Base-by-base conservation (phyloP, 2,888 invertebrate genomes). In the Eueremaeus valkanovi region DNA sequence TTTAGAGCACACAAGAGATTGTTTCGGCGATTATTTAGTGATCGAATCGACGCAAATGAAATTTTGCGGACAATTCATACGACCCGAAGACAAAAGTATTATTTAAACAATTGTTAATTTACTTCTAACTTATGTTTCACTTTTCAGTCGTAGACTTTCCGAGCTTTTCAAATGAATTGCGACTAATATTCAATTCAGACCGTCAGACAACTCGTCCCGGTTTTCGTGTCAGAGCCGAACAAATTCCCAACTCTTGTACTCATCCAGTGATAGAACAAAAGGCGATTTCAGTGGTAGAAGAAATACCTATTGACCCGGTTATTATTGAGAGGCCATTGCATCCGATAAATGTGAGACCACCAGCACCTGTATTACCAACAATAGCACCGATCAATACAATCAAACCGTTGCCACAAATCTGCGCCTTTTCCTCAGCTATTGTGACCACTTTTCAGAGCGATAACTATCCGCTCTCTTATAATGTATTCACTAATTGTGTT, bases 131-230 rank as follows among this genome's bases (percentile, higher is more conserved):
- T n/a, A n/a, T n/a, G n/a, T n/a, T n/a, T n/a, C n/a, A n/a, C n/a
- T n/a, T n/a, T n/a, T n/a, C 36, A 78, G 78, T 78, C 31, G 33
- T 80, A 0, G 73, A 77, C 31, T 80, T 78, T 33, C 78, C 78
- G 11, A 70, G 74, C 0, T 76, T 73, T 73, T 77, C 79, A 21
- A 75, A 79, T 31, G 74, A 77, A 18, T 66, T 80, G 29, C 73
- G 78, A 3, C 73, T 80, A 61, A 79, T 79, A 16, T 80, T 80
- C 76, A 77, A 78, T n/a, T 79, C 79, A 0, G 79, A 80, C 73
- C 76, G 77, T 1, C 77, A 79, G 21, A 77, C 73, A n/a, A 77
- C 76, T 29, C 68, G 79, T 21, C 74, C 78, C 13, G 81, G 81
- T 3, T 81, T 81, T 61, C 78, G 80, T 72, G 73, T 80, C 9